phyloP scores from a whole-genome alignment of 2,113 vertebrate species.

The Spermophilus dauricus region DNA sequence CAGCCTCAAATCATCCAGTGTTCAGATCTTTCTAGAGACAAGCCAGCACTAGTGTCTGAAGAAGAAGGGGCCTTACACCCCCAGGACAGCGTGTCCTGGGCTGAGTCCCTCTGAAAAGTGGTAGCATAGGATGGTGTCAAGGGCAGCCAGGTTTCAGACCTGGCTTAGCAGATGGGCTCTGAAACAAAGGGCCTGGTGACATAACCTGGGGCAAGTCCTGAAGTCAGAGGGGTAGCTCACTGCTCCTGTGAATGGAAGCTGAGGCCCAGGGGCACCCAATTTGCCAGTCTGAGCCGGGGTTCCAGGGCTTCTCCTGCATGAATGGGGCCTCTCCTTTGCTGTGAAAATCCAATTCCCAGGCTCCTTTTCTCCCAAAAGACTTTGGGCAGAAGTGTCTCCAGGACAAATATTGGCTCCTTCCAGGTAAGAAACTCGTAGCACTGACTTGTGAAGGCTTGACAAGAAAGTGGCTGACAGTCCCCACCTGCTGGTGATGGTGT shows the following conservation, averaged over 20 bases:
- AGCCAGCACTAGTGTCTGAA: background rate
- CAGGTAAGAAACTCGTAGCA: background rate
- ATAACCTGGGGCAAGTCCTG: background rate
- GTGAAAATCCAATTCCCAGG: fast-evolving
- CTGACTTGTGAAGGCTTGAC: background rate
- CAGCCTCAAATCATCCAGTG: background rate
- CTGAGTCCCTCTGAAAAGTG: background rate
- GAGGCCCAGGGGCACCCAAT: background rate
- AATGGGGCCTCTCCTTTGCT: fast-evolving
- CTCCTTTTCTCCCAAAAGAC: background rate
- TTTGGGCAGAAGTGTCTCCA: background rate
- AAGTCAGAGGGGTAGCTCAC: background rate
- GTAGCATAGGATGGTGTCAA: background rate
- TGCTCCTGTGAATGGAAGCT: background rate
- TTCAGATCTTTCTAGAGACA: background rate
- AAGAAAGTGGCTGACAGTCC: background rate
- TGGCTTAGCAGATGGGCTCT: background rate
- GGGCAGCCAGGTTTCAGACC: background rate
- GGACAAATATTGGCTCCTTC: background rate
- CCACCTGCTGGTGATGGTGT: background rate
- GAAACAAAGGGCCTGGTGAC: background rate
- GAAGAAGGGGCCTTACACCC: background rate
- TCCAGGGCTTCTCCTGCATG: fast-evolving
- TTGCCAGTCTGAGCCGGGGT: background rate
- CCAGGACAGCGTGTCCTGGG: background rate